Conservation (phyloP, 1,140 invertebrate genomes). For the Cotesia chilonis region DNA sequence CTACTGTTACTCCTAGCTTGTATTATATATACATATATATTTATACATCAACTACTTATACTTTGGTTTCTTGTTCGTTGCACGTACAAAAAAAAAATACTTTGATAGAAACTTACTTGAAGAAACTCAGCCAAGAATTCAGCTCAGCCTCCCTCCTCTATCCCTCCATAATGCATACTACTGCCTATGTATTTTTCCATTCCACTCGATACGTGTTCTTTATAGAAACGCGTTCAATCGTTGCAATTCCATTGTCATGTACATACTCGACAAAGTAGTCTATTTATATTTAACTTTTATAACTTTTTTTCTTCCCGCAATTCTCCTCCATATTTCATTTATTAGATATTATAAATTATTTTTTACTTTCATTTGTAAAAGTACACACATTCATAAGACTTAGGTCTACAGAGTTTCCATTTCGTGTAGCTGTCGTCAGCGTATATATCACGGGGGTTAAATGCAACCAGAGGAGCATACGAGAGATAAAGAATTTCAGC, state of each 20-base stretch:
- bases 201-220: constrained; percentile 26
- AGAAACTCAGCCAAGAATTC: constrained; percentile 15
- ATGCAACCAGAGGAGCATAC: constrained; percentile 19
- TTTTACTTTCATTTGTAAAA: constrained; percentile 5
- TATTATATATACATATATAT: neutral
- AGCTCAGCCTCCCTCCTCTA: neutral
- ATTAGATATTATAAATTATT: constrained; percentile 2
- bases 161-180: neutral
- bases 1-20: neutral
- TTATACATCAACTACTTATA: neutral
- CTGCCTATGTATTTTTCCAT: constrained; percentile 30
- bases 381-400: constrained; percentile 8
- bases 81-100: constrained; percentile 27
- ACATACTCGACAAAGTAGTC: constrained; percentile 11
- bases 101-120: constrained; percentile 25
- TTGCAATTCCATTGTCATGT: constrained; percentile 18
- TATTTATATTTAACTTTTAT: neutral
- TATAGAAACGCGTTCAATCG: constrained; percentile 32
- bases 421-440: constrained; percentile 37
- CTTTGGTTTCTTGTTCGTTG: constrained; percentile 19
- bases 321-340: neutral
- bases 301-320: no score
- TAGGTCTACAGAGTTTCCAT: constrained; percentile 48
- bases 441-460: constrained; percentile 36
- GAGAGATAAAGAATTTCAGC: constrained; percentile 1